These are phyloP conservation scores for Serrognathus titanus DNA, from an alignment of 2,888 invertebrate genomes.

Conservation along the genomic window DNA sequence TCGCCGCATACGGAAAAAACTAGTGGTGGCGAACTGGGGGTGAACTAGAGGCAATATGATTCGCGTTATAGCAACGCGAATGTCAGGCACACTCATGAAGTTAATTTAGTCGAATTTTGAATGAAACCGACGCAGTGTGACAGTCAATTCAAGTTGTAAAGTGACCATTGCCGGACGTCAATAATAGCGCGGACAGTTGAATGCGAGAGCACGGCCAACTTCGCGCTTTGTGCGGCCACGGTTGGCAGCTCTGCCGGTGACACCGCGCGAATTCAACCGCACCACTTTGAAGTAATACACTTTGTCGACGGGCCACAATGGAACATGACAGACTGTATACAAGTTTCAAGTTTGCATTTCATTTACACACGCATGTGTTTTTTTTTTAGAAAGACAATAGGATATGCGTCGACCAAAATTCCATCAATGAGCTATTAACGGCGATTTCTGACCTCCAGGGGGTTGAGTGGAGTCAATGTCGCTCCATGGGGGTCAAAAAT, in stretches of 20 bases:
- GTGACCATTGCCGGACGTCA: constrained; percentile 42
- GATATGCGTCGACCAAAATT: neutral
- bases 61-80: neutral
- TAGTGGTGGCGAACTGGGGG: no score
- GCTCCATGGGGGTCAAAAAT: neutral
- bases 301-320: constrained; percentile 1
- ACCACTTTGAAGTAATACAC: constrained; percentile 11
- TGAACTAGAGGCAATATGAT: no score
- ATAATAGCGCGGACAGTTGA: constrained; percentile 39
- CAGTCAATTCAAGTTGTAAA: constrained; percentile 47
- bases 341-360: no score
- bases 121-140: constrained; percentile 37
- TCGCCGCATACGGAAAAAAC: no score
- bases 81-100: constrained; percentile 24
- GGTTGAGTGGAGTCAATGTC: neutral
- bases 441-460: neutral
- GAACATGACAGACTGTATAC: constrained; percentile 1
- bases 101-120: constrained; percentile 27
- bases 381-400: neutral
- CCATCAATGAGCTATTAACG: neutral
- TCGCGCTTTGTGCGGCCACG: constrained; percentile 37
- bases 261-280: constrained; percentile 16
- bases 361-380: no score
- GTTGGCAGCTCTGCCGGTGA: constrained; percentile 15
- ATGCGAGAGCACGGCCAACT: constrained; percentile 42